Evolutionary conservation across 2,797 vertebrate genomes (phyloP), one percentile per base, ranked within the genome.

Genomic region (Anniella stebbinsi): DNA sequence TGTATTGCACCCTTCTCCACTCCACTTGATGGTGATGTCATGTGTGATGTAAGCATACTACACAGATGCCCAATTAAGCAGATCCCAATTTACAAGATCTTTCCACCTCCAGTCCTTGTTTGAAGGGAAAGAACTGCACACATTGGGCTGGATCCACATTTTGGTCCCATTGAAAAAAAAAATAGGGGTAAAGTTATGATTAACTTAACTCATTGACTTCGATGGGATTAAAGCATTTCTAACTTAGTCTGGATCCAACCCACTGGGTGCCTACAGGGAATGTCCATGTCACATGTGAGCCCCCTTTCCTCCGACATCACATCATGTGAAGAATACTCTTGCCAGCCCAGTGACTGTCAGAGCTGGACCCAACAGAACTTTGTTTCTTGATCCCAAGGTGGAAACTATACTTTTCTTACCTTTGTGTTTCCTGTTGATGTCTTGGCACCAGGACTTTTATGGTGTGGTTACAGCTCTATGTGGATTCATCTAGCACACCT

Each of bases 391-490:
- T 51, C 60, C 36, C 63, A 60, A 86, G 51, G 13, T 54, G 54
- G 36, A 12, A 76, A 15, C 33, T 57, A 63, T 11, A 60, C 51
- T 17, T 75, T 87, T 77, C 85, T 77, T 77, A 33, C 25, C 25
- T 45, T 45, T 72, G 18, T 63, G 80, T 92, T 78, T 84, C 82
- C 38, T 69, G 8, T 76, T 91, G 28, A 28, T 38, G 30, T 38
- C 36, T 86, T 86, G 69, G 91, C 84, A 84, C 85, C 86, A 45
- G 84, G 38, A 48, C 12, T 57, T 78, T 66, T 63, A 28, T 48
- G 94, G 95, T 67, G 80, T 48, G 57, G 91, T 93, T 89, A 48
- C 83, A 70, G 1, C 1, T 7, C 72, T 86, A 87, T 86, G 2
- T 28, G 87, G 90, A 92, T 96, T 78, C 84, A 85, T 0, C 0